Base-by-base conservation (phyloP, 1,140 invertebrate genomes). In the Hylaeus anthracinus region DNA sequence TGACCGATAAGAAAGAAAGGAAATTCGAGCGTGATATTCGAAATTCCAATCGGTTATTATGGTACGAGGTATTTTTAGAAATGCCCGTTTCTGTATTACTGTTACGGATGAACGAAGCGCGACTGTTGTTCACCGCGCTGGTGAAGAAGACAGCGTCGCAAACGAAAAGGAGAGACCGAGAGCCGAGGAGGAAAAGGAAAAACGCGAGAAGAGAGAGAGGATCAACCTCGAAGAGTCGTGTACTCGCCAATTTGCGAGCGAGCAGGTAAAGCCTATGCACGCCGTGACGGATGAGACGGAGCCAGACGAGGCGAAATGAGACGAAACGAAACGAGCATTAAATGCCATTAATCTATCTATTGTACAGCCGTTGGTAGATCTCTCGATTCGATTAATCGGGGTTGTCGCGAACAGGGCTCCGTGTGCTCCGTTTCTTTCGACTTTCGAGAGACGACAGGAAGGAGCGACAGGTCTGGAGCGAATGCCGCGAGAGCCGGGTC, bases 341-440 rank as follows among this genome's bases (percentile, higher is more conserved):
- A 83, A 80, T 60, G 69, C 26, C 39, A 53, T 70, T 83, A 75
- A 80, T 80, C 45, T 66, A 14, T 64, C 37, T 45, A 72, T 72
- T 58, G 55, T 60, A 6, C 8, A 12, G 26, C 15, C 15, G 41
- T 51, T 12, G 51, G 12, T 37, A 15, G 15, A 41, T 45, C 26
- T 45, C 26, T 66, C 66, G 60, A 64, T 69, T 56, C 56, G 53
- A 75, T 80, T 60, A 72, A 80, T 80, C 64, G 58, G 37, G 26
- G 65, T 5, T 15, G 45, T 10, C 72, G 61, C 26, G 51, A 26
- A 64, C 48, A 3, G 37, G 14, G 5, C 48, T 26, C 61, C 14
- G 51, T 39, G 26, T 56, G 6, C 8, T 79, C 37, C 6, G 14
- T 64, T 61, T 4, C 10, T 10, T 3, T 67, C 9, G 39, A 67